phyloP scores from a whole-genome alignment of 2,113 vertebrate species.

The Festucalex cinctus region DNA sequence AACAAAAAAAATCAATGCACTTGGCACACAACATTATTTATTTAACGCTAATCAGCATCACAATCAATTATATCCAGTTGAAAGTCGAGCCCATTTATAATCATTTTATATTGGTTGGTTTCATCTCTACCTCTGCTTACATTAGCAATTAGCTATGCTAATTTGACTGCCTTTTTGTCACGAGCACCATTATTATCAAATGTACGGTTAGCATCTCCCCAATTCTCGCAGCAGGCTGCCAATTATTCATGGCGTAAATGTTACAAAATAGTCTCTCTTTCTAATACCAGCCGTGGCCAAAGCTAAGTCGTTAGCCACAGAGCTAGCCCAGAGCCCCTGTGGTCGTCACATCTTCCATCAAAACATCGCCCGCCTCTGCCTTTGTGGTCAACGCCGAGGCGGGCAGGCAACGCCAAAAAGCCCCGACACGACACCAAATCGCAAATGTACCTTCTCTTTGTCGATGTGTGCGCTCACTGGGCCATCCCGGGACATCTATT shows the following conservation, averaged over 20 bases:
- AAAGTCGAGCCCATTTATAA: background rate
- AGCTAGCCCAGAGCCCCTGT: conserved; percentile 31
- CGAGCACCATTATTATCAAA: background rate
- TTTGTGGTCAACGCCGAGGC: conserved; percentile 38
- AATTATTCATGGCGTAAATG: conserved; percentile 15
- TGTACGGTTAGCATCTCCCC: background rate
- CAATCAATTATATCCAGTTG: background rate
- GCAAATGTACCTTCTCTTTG: conserved; percentile 48
- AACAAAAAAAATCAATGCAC: background rate
- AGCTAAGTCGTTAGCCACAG: conserved; percentile 42
- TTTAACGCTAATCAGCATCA: background rate
- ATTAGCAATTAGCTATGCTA: background rate
- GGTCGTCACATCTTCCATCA: conserved; percentile 37
- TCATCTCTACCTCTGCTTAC: background rate
- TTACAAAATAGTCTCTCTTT: background rate
- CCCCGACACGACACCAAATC: conserved; percentile 6
- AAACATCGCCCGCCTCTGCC: conserved; percentile 32
- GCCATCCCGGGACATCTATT: conserved; percentile 32
- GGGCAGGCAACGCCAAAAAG: conserved; percentile 2
- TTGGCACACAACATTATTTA: background rate
- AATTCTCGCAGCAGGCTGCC: background rate
- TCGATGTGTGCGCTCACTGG: conserved; percentile 37
- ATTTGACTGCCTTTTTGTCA: background rate
- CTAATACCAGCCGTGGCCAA: conserved; percentile 6
- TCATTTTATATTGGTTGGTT: background rate